Percentiles rank a stretch among this genome's conserved stretches.
These are phyloP conservation scores for Excalfactoria chinensis DNA, from an alignment of 2,113 vertebrate genomes.

Conservation along the genomic window DNA sequence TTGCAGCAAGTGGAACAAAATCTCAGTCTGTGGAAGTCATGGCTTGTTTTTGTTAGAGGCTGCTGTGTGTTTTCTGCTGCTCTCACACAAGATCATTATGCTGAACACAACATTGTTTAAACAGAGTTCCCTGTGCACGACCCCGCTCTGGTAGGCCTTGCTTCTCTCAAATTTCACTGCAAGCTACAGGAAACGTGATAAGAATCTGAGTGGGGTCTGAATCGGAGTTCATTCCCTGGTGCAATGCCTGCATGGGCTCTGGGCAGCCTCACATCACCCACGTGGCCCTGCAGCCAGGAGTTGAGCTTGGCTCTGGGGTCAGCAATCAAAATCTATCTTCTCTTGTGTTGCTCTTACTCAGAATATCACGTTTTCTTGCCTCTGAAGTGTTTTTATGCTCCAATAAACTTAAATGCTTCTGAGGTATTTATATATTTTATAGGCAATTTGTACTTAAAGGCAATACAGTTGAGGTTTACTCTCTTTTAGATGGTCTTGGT, in stretches of 20 bases:
- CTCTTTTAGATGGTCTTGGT: conserved; percentile 38
- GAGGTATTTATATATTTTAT: neutral
- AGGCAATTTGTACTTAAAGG: neutral
- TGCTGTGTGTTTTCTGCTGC: neutral
- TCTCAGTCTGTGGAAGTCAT: accelerated
- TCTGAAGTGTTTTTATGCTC: neutral
- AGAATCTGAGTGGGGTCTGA: neutral
- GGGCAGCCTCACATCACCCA: neutral
- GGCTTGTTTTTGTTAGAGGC: neutral
- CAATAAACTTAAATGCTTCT: neutral
- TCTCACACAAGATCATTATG: neutral
- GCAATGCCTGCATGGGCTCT: neutral
- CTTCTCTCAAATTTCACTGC: neutral
- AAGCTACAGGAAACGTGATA: neutral
- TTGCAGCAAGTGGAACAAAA: neutral
- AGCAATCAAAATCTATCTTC: neutral
- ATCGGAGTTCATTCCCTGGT: neutral
- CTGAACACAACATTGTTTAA: neutral
- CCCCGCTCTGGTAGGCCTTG: neutral
- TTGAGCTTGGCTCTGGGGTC: neutral
- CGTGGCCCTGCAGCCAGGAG: accelerated
- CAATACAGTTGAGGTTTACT: neutral
- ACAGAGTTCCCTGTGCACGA: accelerated
- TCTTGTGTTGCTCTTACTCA: neutral
- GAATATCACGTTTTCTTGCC: neutral